Conservation (phyloP, 2,113 vertebrate species). For the Oryzias melastigma region DNA sequence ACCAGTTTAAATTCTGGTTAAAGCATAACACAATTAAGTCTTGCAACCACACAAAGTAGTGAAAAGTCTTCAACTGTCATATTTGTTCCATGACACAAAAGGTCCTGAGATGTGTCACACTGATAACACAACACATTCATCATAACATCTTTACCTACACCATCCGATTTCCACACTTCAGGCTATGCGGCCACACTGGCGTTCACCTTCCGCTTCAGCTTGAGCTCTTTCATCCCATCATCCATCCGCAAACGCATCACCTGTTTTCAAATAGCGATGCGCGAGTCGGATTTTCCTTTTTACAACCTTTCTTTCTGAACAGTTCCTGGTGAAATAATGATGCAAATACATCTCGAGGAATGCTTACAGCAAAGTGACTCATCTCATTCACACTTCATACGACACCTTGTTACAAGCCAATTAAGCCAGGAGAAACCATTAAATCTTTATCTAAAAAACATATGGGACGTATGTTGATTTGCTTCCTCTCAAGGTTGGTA, state of each 20-base stretch:
- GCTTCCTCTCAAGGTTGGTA: background rate
- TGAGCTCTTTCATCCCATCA: background rate
- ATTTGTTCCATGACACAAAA: conserved; percentile 27
- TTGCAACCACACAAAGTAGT: background rate
- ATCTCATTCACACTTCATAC: background rate
- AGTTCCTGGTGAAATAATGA: background rate
- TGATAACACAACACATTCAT: conserved; percentile 44
- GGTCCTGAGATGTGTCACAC: conserved; percentile 34
- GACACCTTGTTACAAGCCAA: background rate
- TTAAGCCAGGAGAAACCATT: background rate
- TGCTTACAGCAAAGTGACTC: no score
- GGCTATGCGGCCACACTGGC: conserved; percentile 33
- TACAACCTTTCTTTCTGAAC: conserved; percentile 8
- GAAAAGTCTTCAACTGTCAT: conserved; percentile 4
- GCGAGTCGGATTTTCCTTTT: conserved; percentile 8
- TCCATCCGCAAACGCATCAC: background rate
- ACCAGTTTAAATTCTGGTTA: no score
- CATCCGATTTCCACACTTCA: background rate
- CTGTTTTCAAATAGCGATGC: no score
- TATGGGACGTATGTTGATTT: background rate
- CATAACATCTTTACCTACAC: conserved; percentile 12
- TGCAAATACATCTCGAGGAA: background rate
- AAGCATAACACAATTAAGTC: background rate
- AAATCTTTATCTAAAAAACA: no score
- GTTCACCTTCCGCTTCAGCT: conserved; percentile 36